Conservation (phyloP, 2,113 vertebrate genomes). For the Ivindomyrus marchei region DNA sequence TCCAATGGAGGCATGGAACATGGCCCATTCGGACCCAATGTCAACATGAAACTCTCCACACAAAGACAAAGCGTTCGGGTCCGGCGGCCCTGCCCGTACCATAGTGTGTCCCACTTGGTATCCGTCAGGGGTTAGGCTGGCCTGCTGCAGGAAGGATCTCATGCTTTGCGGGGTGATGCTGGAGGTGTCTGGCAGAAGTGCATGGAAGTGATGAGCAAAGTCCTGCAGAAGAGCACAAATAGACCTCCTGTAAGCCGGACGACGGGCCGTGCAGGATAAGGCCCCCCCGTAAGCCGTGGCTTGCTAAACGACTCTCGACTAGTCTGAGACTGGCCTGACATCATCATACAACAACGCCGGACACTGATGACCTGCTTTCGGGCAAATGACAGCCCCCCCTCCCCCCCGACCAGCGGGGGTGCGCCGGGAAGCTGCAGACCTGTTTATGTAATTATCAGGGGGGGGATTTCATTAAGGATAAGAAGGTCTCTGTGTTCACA, state of each 20-base stretch:
- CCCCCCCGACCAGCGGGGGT: slow-evolving; percentile 40
- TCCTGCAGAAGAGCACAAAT: slow-evolving; percentile 61
- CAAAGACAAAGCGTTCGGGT: not conserved
- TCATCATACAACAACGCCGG: slow-evolving; percentile 50
- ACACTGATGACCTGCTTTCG: slow-evolving; percentile 6
- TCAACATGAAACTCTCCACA: not conserved
- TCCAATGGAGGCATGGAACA: too few relatives aligned
- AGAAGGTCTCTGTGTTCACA: slow-evolving; percentile 53
- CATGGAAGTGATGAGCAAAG: slow-evolving; percentile 82
- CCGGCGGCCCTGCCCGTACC: slow-evolving; percentile 57
- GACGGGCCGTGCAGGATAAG: not conserved
- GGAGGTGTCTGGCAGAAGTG: slow-evolving; percentile 75
- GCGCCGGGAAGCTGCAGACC: slow-evolving; percentile 48
- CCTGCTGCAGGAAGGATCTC: slow-evolving; percentile 72
- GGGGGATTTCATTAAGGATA: slow-evolving; percentile 43
- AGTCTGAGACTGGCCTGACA: slow-evolving; percentile 42
- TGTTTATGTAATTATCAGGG: slow-evolving; percentile 64
- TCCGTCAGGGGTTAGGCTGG: slow-evolving; percentile 68
- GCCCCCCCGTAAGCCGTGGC: slow-evolving; percentile 27
- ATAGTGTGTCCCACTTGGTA: slow-evolving; percentile 92
- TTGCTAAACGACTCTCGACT: slow-evolving; percentile 35
- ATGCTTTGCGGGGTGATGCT: slow-evolving; percentile 70
- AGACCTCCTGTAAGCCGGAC: not conserved
- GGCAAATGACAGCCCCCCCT: slow-evolving; percentile 31
- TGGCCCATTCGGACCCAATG: too few relatives aligned